Evolutionary conservation across 2,888 invertebrate genomes (phyloP).

Genomic region (Idaea aversata): DNA sequence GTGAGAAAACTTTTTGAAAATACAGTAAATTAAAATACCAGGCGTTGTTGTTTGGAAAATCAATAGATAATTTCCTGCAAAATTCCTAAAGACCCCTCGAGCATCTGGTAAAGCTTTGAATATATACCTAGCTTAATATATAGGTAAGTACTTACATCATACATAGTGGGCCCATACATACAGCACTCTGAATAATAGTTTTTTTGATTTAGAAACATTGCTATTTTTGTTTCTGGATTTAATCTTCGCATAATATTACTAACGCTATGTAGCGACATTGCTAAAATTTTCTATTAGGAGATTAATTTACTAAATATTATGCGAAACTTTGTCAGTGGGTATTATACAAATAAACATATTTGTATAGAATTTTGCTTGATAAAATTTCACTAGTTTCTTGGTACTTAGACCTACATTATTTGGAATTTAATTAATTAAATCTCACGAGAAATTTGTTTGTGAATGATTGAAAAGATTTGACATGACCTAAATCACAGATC

Average conservation of each 20-base stretch:
- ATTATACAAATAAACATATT: too few relatives aligned
- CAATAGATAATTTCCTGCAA: too few relatives aligned
- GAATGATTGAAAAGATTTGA: too few relatives aligned
- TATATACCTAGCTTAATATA: not conserved
- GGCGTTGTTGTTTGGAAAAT: too few relatives aligned
- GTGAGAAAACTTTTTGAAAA: too few relatives aligned
- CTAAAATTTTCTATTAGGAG: not conserved
- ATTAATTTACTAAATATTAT: not conserved
- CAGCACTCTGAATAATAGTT: not conserved
- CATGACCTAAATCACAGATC: too few relatives aligned
- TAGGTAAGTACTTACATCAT: slow-evolving; percentile 37
- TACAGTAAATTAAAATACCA: too few relatives aligned
- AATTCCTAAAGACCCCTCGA: too few relatives aligned
- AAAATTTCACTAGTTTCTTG: not conserved
- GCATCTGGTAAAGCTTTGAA: too few relatives aligned
- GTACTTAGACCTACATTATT: not conserved
- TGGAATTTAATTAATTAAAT: not conserved
- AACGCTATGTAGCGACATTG: not conserved
- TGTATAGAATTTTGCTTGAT: not conserved
- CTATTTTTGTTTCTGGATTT: not conserved
- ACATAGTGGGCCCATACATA: slow-evolving; percentile 24
- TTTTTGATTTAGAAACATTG: not conserved
- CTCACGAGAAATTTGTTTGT: too few relatives aligned
- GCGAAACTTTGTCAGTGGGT: too few relatives aligned
- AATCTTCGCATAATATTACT: not conserved